These are phyloP conservation scores for Apotomis turbidana DNA, from an alignment of 2,888 invertebrate species.

Conservation along the genomic window DNA sequence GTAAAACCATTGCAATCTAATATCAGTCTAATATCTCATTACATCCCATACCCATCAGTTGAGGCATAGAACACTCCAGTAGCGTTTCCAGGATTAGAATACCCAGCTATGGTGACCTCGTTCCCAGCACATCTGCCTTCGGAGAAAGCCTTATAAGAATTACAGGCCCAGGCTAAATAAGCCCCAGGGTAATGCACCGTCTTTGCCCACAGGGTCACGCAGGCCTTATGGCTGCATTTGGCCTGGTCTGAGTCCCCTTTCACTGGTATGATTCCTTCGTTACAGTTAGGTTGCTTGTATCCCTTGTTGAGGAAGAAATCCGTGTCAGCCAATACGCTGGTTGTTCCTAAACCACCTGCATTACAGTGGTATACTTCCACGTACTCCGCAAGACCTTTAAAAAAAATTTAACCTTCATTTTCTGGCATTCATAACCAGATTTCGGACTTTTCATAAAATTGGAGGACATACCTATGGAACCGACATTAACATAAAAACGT, in stretches of 20 bases:
- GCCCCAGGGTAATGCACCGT: conserved; percentile 65
- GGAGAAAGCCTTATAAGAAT: conserved; percentile 64
- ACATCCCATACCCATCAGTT: conserved; percentile 62
- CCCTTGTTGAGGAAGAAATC: conserved; percentile 86
- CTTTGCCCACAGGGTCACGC: conserved; percentile 66
- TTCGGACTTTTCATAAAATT: no score
- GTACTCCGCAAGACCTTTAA: conserved; percentile 77
- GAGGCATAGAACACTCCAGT: conserved; percentile 75
- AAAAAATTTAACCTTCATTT: no score
- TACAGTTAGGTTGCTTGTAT: conserved; percentile 81
- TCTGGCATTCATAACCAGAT: no score
- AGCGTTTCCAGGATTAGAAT: conserved; percentile 73
- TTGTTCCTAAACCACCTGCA: conserved; percentile 80
- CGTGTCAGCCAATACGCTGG: conserved; percentile 78
- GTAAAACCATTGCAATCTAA: no score
- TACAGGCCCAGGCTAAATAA: conserved; percentile 70
- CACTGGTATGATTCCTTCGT: conserved; percentile 64
- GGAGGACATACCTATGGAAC: no score
- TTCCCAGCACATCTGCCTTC: conserved; percentile 67
- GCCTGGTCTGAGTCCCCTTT: conserved; percentile 70
- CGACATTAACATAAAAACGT: no score
- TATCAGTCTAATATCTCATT: neutral
- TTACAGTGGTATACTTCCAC: conserved; percentile 86
- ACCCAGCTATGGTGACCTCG: conserved; percentile 71
- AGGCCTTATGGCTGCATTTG: conserved; percentile 76